Evolutionary conservation across 2,888 invertebrate genomes (phyloP).

Genomic region (Minunthozetes semirufus): DNA sequence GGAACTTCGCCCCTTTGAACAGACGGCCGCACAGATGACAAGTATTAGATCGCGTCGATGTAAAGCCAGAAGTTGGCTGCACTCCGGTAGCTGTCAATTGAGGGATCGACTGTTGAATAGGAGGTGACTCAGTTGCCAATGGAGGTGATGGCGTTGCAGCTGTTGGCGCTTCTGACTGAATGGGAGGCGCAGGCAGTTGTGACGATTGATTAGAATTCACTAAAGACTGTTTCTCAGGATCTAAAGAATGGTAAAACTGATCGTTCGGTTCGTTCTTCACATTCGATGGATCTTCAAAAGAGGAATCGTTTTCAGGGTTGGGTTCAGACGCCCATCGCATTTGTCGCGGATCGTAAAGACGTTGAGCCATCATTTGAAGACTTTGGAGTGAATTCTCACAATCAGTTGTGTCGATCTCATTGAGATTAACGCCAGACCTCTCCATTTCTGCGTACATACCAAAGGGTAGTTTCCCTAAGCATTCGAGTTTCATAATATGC

Average conservation of each 20-base stretch:
- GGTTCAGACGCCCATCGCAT: conserved; percentile 42
- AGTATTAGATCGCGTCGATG: conserved; percentile 41
- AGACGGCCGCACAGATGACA: conserved; percentile 45
- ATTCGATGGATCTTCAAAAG: neutral
- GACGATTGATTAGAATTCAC: neutral
- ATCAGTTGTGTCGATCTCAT: conserved; percentile 91
- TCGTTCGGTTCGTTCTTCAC: conserved; percentile 22
- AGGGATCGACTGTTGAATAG: neutral
- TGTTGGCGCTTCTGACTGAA: neutral
- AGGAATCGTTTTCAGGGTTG: neutral
- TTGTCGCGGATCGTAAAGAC: conserved; percentile 45
- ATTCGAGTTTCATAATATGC: conserved; percentile 85
- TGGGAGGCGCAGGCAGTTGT: neutral
- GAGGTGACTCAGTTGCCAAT: neutral
- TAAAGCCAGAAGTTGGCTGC: conserved; percentile 1
- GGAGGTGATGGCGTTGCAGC: conserved; percentile 9
- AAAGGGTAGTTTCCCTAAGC: conserved; percentile 69
- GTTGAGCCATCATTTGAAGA: conserved; percentile 56
- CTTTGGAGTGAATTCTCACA: conserved; percentile 89
- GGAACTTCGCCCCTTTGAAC: conserved; percentile 45
- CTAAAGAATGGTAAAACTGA: neutral
- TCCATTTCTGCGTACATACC: conserved; percentile 92
- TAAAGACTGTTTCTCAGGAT: neutral
- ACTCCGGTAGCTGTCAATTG: neutral
- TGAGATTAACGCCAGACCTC: conserved; percentile 76